These are phyloP conservation scores for Dynastes maya DNA, from an alignment of 2,888 invertebrate species.

Conservation along the genomic window DNA sequence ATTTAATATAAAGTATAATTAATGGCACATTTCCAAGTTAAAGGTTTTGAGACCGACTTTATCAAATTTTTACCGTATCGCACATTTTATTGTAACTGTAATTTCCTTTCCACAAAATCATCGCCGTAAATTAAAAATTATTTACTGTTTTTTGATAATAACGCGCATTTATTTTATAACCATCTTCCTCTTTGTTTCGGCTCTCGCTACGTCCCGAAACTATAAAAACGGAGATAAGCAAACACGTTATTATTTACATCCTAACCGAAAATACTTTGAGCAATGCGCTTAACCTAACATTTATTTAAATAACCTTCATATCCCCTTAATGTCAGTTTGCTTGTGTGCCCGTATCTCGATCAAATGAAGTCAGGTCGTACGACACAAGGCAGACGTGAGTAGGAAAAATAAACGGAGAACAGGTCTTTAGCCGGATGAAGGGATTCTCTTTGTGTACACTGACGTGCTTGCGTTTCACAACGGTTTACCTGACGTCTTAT, in stretches of 20 bases:
- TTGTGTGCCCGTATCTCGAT: conserved; percentile 37
- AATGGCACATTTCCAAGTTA: too few species aligned
- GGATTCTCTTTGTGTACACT: conserved; percentile 8
- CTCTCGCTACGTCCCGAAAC: conserved; percentile 2
- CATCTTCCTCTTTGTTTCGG: background rate
- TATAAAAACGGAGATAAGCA: conserved; percentile 29
- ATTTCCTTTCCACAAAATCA: too few species aligned
- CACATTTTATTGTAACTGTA: too few species aligned
- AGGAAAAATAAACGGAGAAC: conserved; percentile 45
- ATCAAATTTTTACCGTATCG: too few species aligned
- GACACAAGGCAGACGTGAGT: conserved; percentile 41
- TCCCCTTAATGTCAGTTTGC: conserved; percentile 40
- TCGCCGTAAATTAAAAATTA: background rate
- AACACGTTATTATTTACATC: conserved; percentile 25
- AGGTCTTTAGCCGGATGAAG: conserved; percentile 43
- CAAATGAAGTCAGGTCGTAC: conserved; percentile 40
- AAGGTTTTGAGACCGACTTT: too few species aligned
- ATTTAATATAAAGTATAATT: too few species aligned
- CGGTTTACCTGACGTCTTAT: conserved; percentile 16
- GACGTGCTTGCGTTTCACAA: conserved; percentile 17
- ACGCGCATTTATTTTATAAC: background rate
- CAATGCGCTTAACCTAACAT: conserved; percentile 35
- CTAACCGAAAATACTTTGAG: conserved; percentile 43
- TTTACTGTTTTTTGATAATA: background rate
- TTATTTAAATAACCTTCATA: conserved; percentile 47